Evolutionary conservation across 1,140 invertebrate species (phyloP), one percentile per base, ranked within the genome.

Genomic region (Andricus grossulariae): DNA sequence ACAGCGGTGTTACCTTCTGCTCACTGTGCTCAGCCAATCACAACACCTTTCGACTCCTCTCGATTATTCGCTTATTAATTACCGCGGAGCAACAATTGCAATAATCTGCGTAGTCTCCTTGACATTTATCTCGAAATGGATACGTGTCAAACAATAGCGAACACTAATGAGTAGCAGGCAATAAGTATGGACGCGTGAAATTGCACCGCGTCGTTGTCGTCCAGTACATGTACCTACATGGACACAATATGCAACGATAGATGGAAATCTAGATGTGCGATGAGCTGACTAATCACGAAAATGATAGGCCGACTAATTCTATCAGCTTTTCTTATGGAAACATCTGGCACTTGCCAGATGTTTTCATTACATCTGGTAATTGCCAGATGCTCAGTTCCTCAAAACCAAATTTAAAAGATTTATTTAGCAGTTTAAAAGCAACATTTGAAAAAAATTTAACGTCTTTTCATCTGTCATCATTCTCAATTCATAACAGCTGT

Each of bases 81-180:
- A 85, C 72, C 78, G 18, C 78, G 73, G 45, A 77, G 73, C 81
- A 80, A 83, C 81, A 84, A 84, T 83, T 78, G 78, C 78, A 77
- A 77, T 74, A 79, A 82, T 75, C 71, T 72, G 76, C 76, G 78
- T 25, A 78, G 79, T 87, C 71, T 82, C 87, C 87, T 88, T 88
- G 87, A 81, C 87, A 88, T 89, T 88, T 88, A 83, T 84, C 82
- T 85, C 79, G 81, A 85, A 88, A 87, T 86, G 85, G 77, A 85
- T 85, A 85, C 80, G 82, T 84, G 85, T 87, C 82, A 83, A 85
- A 89, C 85, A 89, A 88, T 87, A 81, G 81, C 78, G 76, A 77
- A 81, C 79, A 82, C 80, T 88, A 88, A 88, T 88, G 86, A 88
- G 83, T 84, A 83, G 79, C 76, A 52, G 75, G 81, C 86, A 87